Base-by-base conservation (phyloP, 2,797 vertebrate species). In the Epinephelus awoara region DNA sequence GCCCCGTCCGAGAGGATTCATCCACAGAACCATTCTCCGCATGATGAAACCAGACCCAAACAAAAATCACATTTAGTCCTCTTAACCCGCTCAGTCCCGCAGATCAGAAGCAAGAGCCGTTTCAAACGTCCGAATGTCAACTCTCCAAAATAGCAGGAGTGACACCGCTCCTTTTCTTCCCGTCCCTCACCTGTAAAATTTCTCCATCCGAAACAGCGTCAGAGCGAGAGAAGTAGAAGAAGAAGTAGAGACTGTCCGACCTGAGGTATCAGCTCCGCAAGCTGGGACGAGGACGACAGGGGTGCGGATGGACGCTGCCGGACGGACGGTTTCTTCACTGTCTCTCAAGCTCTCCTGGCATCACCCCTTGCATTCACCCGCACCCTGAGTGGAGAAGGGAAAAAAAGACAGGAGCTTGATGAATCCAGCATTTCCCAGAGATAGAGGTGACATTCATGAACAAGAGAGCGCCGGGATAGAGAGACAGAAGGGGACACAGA, bases 401-500 rank as follows among this genome's bases (percentile, higher is more conserved):
- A 23, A 40, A 71, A 58, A 69, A 83, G 66, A 85, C 63, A 82
- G 75, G 74, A 68, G 78, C 90, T 92, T 93, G 90, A 88, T 80
- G 86, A 91, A 93, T 92, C 91, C 92, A 87, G 83, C 77, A 59
- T 88, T 91, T 91, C 87, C 91, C 91, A 90, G 84, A 85, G 87
- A 92, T 66, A 94, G 93, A 93, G 95, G 95, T 95, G 95, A 95
- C 95, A 94, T 95, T 95, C 94, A 93, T 92, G 88, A 90, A 88
- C 61, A 82, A 83, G 84, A 72, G 77, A 88, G 84, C 64, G 64
- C 21, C 6, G 79, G 83, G 75, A 83, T 47, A 56, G 80, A 83
- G 72, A 87, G 82, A 90, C 79, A 55, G 69, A 88, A 75, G 29
- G 88, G 80, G 62, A 87, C 80, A 75, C 71, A 70, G 71, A 66